Conservation (phyloP, 2,888 invertebrate genomes). For the Drymonia ruficornis region DNA sequence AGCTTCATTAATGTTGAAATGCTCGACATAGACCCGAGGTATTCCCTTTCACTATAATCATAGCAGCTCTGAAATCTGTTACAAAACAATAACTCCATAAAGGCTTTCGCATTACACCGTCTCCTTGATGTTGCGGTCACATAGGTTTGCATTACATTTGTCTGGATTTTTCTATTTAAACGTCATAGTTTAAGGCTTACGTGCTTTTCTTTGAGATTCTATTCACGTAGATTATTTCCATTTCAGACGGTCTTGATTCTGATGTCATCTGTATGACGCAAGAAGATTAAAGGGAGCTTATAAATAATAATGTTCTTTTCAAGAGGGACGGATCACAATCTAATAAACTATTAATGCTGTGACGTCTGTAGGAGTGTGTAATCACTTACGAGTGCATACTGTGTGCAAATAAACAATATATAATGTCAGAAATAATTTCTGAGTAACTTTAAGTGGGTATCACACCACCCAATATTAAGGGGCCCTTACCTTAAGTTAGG, state of each 20-base stretch:
- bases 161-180: slow-evolving; percentile 18
- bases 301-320: slow-evolving; percentile 17
- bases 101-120: background rate
- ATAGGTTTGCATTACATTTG: slow-evolving; percentile 10
- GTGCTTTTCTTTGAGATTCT: slow-evolving; percentile 27
- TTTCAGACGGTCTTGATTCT: slow-evolving; percentile 32
- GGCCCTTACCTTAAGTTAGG: too few relatives aligned
- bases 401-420: too few relatives aligned
- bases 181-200: slow-evolving; percentile 21
- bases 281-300: slow-evolving; percentile 30
- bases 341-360: background rate
- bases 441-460: too few relatives aligned
- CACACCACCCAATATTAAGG: too few relatives aligned
- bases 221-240: slow-evolving; percentile 40
- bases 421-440: too few relatives aligned
- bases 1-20: too few relatives aligned
- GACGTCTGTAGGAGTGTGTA: background rate
- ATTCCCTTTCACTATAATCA: slow-evolving; percentile 26
- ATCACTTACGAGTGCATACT: background rate
- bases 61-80: background rate
- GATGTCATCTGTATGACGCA: slow-evolving; percentile 42
- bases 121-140: background rate
- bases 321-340: slow-evolving; percentile 8
- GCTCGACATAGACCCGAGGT: slow-evolving; percentile 29
- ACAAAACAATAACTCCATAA: too few relatives aligned